Percentiles rank a stretch among this genome's conserved stretches.
Evolutionary conservation across 2,888 invertebrate genomes (phyloP).

Genomic region (Sesia apiformis): DNA sequence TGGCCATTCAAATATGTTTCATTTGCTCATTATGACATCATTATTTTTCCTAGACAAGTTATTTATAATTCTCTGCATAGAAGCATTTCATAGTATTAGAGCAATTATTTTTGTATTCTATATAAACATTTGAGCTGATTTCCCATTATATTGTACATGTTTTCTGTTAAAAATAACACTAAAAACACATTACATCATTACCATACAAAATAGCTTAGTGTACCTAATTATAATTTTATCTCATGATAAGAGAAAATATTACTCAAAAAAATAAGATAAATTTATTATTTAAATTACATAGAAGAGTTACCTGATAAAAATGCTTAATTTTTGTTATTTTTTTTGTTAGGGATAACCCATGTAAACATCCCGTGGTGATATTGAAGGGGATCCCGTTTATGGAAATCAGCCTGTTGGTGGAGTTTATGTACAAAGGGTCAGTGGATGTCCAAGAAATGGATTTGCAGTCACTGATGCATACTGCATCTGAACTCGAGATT

Average conservation of each 20-base stretch:
- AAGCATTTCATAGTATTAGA: background rate
- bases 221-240: conserved; percentile 20
- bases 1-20: conserved; percentile 25
- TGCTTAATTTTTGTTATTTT: conserved; percentile 11
- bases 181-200: background rate
- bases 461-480: conserved; percentile 77
- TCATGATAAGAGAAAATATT: conserved; percentile 26
- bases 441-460: conserved; percentile 79
- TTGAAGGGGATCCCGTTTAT: conserved; percentile 78
- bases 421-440: conserved; percentile 82
- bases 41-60: conserved; percentile 52
- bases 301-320: conserved; percentile 2
- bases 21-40: conserved; percentile 57
- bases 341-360: conserved; percentile 76
- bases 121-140: too few species aligned
- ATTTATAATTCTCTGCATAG: conserved; percentile 36
- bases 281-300: conserved; percentile 10
- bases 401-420: conserved; percentile 79
- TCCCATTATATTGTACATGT: too few species aligned
- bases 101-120: background rate
- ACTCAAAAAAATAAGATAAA: conserved; percentile 24
- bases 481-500: conserved; percentile 80
- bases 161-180: too few species aligned
- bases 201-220: background rate
- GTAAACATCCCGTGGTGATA: conserved; percentile 82